Conservation (phyloP, 1,140 invertebrate species). For the Hermatobates lingyangjiaoensis region DNA sequence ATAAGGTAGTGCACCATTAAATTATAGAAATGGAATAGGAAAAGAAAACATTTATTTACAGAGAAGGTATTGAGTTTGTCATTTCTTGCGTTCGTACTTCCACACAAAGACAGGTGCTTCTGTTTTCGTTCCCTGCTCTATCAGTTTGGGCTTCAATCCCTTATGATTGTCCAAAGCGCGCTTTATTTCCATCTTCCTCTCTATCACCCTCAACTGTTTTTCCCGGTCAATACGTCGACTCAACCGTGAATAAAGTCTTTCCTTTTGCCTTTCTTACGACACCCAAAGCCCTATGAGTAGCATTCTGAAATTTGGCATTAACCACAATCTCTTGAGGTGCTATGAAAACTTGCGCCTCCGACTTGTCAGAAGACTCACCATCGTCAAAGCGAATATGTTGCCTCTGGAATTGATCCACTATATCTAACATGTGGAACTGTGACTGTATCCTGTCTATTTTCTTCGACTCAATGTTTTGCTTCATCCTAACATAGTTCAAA, state of each 20-base stretch:
- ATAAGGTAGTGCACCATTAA: too few relatives aligned
- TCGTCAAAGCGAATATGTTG: not conserved
- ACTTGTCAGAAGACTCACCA: not conserved
- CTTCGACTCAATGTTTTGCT: not conserved
- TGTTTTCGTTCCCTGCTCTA: slow-evolving; percentile 43
- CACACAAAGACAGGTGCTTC: slow-evolving; percentile 68
- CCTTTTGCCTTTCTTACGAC: slow-evolving; percentile 8
- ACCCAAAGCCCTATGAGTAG: not conserved
- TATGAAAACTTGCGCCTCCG: not conserved
- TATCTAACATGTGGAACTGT: not conserved
- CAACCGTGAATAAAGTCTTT: slow-evolving; percentile 56
- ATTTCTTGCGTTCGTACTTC: slow-evolving; percentile 68
- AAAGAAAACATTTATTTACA: too few relatives aligned
- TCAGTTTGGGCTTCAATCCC: slow-evolving; percentile 37
- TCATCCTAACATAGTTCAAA: not conserved
- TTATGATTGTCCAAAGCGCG: slow-evolving; percentile 44
- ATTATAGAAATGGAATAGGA: too few relatives aligned
- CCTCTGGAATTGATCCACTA: not conserved
- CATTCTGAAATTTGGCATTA: too few relatives aligned
- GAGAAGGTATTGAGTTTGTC: too few relatives aligned
- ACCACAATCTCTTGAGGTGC: too few relatives aligned
- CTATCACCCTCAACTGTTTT: slow-evolving; percentile 54
- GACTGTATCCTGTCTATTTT: not conserved
- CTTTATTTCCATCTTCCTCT: slow-evolving; percentile 69
- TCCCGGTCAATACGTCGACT: slow-evolving; percentile 63